These are phyloP conservation scores for Muscidifurax raptorellus DNA, from an alignment of 1,140 invertebrate genomes.

Conservation along the genomic window DNA sequence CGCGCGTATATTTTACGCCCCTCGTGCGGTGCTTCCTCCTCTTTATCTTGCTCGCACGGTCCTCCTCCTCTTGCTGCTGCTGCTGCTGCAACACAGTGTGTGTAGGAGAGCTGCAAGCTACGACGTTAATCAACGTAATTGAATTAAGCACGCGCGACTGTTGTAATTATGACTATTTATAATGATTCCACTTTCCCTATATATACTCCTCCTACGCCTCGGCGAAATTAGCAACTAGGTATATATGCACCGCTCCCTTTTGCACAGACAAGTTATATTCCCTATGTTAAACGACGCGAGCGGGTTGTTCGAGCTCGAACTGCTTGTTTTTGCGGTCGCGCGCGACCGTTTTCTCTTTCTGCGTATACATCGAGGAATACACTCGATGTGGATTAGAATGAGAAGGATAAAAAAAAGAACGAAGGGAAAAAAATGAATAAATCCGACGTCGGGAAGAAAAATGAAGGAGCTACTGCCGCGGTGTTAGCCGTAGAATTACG, in stretches of 20 bases:
- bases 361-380: not conserved
- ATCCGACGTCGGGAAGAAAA: slow-evolving; percentile 19
- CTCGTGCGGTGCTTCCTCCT: slow-evolving; percentile 56
- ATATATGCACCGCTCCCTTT: slow-evolving; percentile 1
- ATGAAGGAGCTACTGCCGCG: slow-evolving; percentile 6
- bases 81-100: slow-evolving; percentile 50
- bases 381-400: not conserved
- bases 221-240: slow-evolving; percentile 29
- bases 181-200: slow-evolving; percentile 67
- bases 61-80: slow-evolving; percentile 37
- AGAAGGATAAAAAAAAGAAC: slow-evolving; percentile 19
- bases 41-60: slow-evolving; percentile 48
- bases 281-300: not conserved
- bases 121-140: slow-evolving; percentile 76
- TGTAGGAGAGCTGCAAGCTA: slow-evolving; percentile 62
- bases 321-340: not conserved
- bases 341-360: not conserved
- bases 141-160: slow-evolving; percentile 74
- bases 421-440: slow-evolving; percentile 38
- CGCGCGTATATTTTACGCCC: slow-evolving; percentile 68
- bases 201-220: slow-evolving; percentile 15
- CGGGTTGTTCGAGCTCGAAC: not conserved
- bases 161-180: slow-evolving; percentile 77
- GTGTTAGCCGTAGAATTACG: slow-evolving; percentile 46
- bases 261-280: not conserved